Percentiles rank a stretch among this genome's conserved stretches.
Conservation (phyloP, 2,113 vertebrate genomes). For the Pavo muticus region DNA sequence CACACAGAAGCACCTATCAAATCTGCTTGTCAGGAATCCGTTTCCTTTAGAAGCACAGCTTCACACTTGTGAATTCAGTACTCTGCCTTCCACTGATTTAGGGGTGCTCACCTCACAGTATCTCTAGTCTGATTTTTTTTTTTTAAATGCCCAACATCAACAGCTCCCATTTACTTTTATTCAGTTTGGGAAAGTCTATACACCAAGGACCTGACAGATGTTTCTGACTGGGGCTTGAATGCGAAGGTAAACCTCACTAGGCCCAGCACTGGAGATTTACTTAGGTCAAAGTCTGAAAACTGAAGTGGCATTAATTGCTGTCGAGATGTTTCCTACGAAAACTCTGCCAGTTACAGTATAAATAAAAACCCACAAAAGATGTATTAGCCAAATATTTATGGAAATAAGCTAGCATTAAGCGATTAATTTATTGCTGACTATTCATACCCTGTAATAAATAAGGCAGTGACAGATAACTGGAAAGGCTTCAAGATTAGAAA, state of each 20-base stretch:
- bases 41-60: neutral
- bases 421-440: neutral
- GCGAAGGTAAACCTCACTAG: neutral
- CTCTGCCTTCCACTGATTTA: fast-evolving
- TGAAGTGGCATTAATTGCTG: neutral
- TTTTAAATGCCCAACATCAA: neutral
- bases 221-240: neutral
- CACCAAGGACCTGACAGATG: neutral
- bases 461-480: neutral
- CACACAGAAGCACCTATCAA: neutral
- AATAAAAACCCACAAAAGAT: neutral
- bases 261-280: neutral
- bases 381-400: neutral
- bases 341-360: neutral
- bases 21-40: neutral
- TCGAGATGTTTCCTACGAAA: neutral
- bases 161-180: neutral
- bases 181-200: neutral
- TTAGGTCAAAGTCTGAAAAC: neutral
- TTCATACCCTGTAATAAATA: neutral
- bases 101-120: neutral
- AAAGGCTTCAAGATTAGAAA: neutral
- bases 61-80: neutral
- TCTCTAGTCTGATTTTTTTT: neutral
- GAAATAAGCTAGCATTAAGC: neutral